Base-by-base conservation (phyloP, 2,113 vertebrate genomes). In the Ceyx cyanopectus region DNA sequence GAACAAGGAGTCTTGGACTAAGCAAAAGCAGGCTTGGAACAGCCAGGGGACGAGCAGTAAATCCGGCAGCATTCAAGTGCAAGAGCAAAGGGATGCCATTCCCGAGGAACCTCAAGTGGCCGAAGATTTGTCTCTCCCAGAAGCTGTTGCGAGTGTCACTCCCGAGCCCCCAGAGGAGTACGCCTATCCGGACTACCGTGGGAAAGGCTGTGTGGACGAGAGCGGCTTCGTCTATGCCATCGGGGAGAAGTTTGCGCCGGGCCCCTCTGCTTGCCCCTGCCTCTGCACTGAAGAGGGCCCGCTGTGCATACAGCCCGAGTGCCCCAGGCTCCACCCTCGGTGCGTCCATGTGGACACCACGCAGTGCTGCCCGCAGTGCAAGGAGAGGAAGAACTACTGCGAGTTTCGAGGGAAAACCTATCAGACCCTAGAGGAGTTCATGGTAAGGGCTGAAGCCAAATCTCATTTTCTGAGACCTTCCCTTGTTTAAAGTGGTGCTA, bases 211-310 rank as follows among this genome's bases (percentile, higher is more conserved):
- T 81, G 99, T 99, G 98, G 99, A 99, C 12, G 99, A 99, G 96
- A 99, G 98, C 20, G 99, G 99, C 92, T 99, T 99, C 86, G 99
- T 99, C 82, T 99, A 99, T 3, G 99, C 99, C 68, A 99, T 99
- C 14, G 99, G 99, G 1, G 99, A 99, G 95, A 98, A 99, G 97
- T 99, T 99, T 61, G 98, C 99, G 4, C 99, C 99, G 2, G 99
- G 99, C 43, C 99, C 99, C 4, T 99, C 99, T 0, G 98, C 99
- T 17, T 99, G 99, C 95, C 99, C 99, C 22, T 99, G 99, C 95
- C 98, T 99, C 61, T 99, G 99, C 97, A 99, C 99, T 2, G 99
- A 99, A n/a, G 99, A 99, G 94, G 99, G 99, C 10, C 99, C 99
- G 3, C 95, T 99, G 70, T 99, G 99, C 94, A 97, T 98, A 80